Evolutionary conservation across 1,140 invertebrate genomes (phyloP).

Genomic region (Lordiphosa stackelbergi): DNA sequence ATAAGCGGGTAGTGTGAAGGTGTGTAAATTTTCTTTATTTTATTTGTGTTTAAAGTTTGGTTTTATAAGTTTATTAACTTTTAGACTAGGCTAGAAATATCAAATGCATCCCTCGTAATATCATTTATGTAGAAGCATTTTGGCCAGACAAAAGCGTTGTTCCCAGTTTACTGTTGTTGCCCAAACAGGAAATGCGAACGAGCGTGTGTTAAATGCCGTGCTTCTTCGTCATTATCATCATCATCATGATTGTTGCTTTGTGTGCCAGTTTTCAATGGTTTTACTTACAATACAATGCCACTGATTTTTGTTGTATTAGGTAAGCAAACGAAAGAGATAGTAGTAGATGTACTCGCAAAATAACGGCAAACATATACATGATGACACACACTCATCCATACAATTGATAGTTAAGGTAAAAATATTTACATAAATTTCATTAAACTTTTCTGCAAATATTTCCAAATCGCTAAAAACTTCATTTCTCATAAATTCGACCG

Average conservation of each 20-base stretch:
- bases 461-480: too few species aligned
- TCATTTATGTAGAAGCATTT: constrained; percentile 38
- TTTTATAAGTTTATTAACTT: too few species aligned
- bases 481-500: not conserved
- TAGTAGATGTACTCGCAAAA: constrained; percentile 1
- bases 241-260: constrained; percentile 26
- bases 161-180: constrained; percentile 37
- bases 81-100: too few species aligned
- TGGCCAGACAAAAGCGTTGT: constrained; percentile 65
- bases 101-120: too few species aligned
- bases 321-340: constrained; percentile 19
- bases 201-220: constrained; percentile 64
- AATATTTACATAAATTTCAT: not conserved
- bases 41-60: too few species aligned
- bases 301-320: constrained; percentile 3
- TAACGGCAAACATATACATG: constrained; percentile 12
- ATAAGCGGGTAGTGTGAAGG: constrained; percentile 29
- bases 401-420: not conserved
- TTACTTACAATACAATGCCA: constrained; percentile 13
- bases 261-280: constrained; percentile 50
- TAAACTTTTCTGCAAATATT: not conserved
- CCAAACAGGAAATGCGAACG: constrained; percentile 70
- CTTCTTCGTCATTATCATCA: constrained; percentile 30
- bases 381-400: too few species aligned
- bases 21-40: too few species aligned